phyloP scores from a whole-genome alignment of 2,888 invertebrate species.

The Periphyllus acericola region DNA sequence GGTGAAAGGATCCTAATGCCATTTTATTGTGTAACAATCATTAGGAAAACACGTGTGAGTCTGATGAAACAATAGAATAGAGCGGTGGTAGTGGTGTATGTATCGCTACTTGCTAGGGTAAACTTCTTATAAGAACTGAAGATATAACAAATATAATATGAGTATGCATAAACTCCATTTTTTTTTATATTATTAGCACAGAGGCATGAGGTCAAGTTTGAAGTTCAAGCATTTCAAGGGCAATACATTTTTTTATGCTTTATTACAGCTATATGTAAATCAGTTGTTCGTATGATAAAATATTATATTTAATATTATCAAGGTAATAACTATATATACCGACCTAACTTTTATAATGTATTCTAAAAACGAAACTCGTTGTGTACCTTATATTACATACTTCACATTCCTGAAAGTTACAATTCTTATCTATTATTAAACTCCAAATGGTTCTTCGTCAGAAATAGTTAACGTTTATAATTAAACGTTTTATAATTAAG shows the following conservation, averaged over 20 bases:
- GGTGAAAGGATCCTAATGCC: constrained; percentile 21
- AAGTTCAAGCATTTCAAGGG: constrained; percentile 31
- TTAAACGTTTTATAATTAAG: too few species aligned
- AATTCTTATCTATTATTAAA: neutral
- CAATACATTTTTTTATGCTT: neutral
- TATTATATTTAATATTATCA: neutral
- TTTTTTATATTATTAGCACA: neutral
- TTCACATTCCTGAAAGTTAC: too few species aligned
- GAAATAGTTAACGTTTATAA: too few species aligned
- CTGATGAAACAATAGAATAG: constrained; percentile 16
- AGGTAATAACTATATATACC: neutral
- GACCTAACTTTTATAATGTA: too few species aligned
- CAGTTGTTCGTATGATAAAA: neutral
- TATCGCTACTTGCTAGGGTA: neutral
- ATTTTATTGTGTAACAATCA: constrained; percentile 5
- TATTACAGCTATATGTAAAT: neutral
- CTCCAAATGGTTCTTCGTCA: neutral
- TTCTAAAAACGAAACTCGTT: too few species aligned
- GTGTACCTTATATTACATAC: too few species aligned
- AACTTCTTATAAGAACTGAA: neutral
- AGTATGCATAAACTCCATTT: too few species aligned
- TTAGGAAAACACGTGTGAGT: neutral
- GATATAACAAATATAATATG: neutral
- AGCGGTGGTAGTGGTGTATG: neutral
- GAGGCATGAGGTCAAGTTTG: neutral